Evolutionary conservation across 2,888 invertebrate genomes (phyloP).

Genomic region (Onchidella celtica): DNA sequence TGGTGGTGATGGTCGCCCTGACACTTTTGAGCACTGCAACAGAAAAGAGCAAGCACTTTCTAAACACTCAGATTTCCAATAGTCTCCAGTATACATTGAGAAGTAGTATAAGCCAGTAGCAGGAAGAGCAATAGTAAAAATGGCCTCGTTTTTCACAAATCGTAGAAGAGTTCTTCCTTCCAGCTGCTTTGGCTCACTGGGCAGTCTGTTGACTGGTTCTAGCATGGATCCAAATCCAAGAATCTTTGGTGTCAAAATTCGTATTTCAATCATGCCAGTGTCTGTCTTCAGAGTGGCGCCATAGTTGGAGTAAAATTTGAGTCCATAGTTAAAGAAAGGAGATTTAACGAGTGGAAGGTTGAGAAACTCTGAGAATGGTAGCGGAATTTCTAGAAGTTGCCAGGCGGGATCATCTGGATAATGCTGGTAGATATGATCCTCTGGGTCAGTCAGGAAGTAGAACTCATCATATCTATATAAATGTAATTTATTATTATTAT

Average conservation of each 20-base stretch:
- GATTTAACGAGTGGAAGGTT: constrained; percentile 81
- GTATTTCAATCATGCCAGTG: constrained; percentile 75
- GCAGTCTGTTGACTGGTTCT: constrained; percentile 68
- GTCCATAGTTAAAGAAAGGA: constrained; percentile 80
- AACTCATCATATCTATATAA: constrained; percentile 78
- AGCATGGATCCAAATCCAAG: constrained; percentile 73
- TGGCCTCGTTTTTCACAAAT: constrained; percentile 72
- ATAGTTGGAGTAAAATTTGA: constrained; percentile 74
- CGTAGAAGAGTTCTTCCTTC: constrained; percentile 72
- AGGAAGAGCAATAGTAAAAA: constrained; percentile 80
- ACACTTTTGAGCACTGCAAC: constrained; percentile 69
- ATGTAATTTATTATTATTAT: too few species aligned
- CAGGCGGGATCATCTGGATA: constrained; percentile 79
- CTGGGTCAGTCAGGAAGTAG: constrained; percentile 79
- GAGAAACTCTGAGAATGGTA: constrained; percentile 81
- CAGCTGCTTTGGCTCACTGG: constrained; percentile 60
- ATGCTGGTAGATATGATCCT: constrained; percentile 79
- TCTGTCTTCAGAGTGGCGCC: constrained; percentile 72
- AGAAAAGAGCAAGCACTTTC: constrained; percentile 78
- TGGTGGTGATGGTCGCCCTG: constrained; percentile 67
- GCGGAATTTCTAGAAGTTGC: constrained; percentile 81
- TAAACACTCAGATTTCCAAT: constrained; percentile 76
- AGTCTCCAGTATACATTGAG: constrained; percentile 78
- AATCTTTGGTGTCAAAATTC: constrained; percentile 72
- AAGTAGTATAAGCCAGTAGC: constrained; percentile 79